Evolutionary conservation across 2,888 invertebrate genomes (phyloP).

Genomic region (Stenodema calcarata): DNA sequence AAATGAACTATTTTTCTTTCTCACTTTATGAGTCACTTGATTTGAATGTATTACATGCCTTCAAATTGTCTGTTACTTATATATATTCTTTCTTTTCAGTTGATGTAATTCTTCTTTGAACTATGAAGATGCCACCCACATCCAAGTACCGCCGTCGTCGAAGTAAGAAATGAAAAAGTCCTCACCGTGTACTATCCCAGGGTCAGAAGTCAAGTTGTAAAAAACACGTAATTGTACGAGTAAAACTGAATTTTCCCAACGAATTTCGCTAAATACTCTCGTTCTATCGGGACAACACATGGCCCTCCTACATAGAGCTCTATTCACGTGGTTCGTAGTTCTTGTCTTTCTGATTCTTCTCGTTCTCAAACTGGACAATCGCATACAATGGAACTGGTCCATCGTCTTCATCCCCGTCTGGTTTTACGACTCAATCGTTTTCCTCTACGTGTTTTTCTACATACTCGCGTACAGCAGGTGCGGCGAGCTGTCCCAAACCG

Average conservation of each 20-base stretch:
- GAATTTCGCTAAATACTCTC: no score
- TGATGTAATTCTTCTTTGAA: neutral
- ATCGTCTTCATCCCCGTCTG: slow-evolving; percentile 34
- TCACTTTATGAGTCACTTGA: no score
- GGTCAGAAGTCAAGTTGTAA: no score
- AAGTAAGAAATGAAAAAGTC: neutral
- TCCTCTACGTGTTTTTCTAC: slow-evolving; percentile 39
- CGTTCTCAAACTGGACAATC: slow-evolving; percentile 26
- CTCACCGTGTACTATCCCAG: no score
- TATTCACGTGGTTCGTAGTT: slow-evolving; percentile 35
- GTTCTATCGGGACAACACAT: no score
- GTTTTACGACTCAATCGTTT: slow-evolving; percentile 37
- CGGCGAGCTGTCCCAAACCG: slow-evolving; percentile 40
- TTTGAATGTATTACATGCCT: no score
- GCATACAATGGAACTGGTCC: slow-evolving; percentile 41
- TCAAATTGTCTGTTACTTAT: no score
- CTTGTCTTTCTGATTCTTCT: slow-evolving; percentile 23
- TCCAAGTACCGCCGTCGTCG: neutral
- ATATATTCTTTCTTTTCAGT: no score
- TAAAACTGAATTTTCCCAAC: no score
- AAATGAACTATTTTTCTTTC: no score
- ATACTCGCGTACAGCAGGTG: slow-evolving; percentile 28
- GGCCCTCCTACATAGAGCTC: slow-evolving; percentile 27
- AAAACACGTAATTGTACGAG: no score
- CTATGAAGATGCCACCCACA: neutral